Evolutionary conservation across 1,140 invertebrate species (phyloP), one percentile per base, ranked within the genome.

Genomic region (Halesus radiatus): DNA sequence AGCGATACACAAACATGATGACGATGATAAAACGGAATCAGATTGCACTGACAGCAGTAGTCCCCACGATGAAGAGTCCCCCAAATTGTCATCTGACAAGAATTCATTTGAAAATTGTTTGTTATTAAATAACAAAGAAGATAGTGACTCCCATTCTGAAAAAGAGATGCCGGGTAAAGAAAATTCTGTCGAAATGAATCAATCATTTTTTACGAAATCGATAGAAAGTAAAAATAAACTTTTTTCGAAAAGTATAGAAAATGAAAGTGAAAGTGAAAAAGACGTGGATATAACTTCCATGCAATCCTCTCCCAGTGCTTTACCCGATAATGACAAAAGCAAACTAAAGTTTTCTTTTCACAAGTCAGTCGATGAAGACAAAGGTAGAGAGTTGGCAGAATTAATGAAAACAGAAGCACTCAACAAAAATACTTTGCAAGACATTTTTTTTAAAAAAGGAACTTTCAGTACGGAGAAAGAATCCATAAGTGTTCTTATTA

Each of bases 261-360:
- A 73, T 23, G 76, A 81, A 60, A 81, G 75, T 54, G 83, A 84
- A 60, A 80, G 79, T 78, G 83, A 84, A 80, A 84, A 89, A 84
- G 87, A 88, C 84, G 84, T 88, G 37, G 87, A 88, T 84, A 88
- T 81, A 56, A 81, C 87, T 77, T 85, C 87, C 23, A 86, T 86
- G 70, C 87, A 87, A 82, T 82, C 78, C 52, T 87, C 87, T 29
- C 84, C 84, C 80, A 84, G 74, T 53, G 68, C 78, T n/a, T 53
- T 81, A 6, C 83, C 80, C 4, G 87, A 87, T 84, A 87, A 88
- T 85, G 87, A 87, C 83, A 85, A 85, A 81, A 82, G 79, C 66
- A 70, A 84, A 68, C 84, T 84, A 45, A 83, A 83, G 23, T 83
- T 83, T 68, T 32, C 37, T 37, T 83, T 78, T 50, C 45, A 37